Evolutionary conservation across 2,113 vertebrate species (phyloP).

Genomic region (Melanostigma gelatinosum): DNA sequence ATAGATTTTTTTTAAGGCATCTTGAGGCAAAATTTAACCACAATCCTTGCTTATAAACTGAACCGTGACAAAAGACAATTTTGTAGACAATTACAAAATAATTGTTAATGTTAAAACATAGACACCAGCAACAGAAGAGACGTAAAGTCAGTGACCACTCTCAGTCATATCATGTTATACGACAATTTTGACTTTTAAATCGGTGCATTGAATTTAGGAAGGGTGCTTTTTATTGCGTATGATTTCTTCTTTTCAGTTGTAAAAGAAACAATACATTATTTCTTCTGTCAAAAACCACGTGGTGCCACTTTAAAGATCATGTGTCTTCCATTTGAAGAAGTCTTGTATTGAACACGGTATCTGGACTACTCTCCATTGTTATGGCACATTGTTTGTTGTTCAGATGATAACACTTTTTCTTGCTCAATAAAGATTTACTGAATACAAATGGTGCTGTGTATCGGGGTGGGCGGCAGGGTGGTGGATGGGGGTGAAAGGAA

Average conservation of each 20-base stretch:
- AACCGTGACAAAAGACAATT: not conserved
- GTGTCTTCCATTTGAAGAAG: not conserved
- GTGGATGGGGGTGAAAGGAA: constrained; percentile 81
- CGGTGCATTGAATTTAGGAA: not conserved
- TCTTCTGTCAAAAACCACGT: not conserved
- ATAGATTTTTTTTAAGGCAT: too few species aligned
- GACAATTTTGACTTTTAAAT: not conserved
- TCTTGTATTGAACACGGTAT: not conserved
- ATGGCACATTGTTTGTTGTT: not conserved
- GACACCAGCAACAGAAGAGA: not conserved
- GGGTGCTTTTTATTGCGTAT: not conserved
- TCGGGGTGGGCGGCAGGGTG: constrained; percentile 36
- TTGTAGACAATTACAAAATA: not conserved
- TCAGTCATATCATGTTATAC: not conserved
- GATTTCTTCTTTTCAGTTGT: not conserved
- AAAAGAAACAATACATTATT: not conserved
- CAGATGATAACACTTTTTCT: not conserved
- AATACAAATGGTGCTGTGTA: not conserved
- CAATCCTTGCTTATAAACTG: not conserved
- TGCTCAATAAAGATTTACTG: constrained; percentile 28
- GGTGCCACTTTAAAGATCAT: not conserved
- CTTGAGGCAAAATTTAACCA: not conserved
- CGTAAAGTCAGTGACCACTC: not conserved
- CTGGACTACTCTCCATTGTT: not conserved
- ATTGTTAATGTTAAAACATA: not conserved